Percentiles rank a stretch among this genome's conserved stretches.
Conservation (phyloP, 2,888 invertebrate genomes). For the Euzetes globulus region DNA sequence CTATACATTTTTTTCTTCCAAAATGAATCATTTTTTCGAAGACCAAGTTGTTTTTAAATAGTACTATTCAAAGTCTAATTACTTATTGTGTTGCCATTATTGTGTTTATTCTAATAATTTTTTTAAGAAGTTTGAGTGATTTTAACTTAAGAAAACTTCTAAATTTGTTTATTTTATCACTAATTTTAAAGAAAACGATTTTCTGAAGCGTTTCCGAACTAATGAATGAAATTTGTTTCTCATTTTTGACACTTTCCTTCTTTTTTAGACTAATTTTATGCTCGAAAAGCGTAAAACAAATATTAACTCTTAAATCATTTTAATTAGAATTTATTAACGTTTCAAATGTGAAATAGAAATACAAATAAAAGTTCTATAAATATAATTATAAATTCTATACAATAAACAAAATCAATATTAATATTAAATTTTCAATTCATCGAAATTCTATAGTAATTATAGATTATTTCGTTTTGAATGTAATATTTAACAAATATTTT, state of each 20-base stretch:
- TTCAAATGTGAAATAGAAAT: conserved; percentile 28
- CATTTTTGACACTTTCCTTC: neutral
- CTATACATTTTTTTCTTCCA: neutral
- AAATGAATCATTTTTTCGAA: too few relatives aligned
- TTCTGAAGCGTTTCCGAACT: neutral
- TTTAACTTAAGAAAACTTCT: neutral
- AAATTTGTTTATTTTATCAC: neutral
- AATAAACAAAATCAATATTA: conserved; percentile 9
- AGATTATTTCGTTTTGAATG: neutral
- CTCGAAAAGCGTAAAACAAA: neutral
- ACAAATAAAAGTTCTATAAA: conserved; percentile 1
- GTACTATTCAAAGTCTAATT: too few relatives aligned
- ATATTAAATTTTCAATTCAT: neutral
- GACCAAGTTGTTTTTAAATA: too few relatives aligned
- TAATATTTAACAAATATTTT: conserved; percentile 16
- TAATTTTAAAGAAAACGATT: neutral
- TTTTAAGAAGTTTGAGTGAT: neutral
- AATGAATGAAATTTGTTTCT: neutral
- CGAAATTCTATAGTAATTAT: neutral
- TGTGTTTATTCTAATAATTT: too few relatives aligned
- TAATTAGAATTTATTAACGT: conserved; percentile 11
- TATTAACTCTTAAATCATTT: neutral
- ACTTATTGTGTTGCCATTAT: too few relatives aligned
- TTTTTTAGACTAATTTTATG: neutral
- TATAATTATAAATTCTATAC: conserved; percentile 19